Percentiles rank a stretch among this genome's conserved stretches.
Evolutionary conservation across 1,140 invertebrate species (phyloP).

Genomic region (Bilobella aurantiaca): DNA sequence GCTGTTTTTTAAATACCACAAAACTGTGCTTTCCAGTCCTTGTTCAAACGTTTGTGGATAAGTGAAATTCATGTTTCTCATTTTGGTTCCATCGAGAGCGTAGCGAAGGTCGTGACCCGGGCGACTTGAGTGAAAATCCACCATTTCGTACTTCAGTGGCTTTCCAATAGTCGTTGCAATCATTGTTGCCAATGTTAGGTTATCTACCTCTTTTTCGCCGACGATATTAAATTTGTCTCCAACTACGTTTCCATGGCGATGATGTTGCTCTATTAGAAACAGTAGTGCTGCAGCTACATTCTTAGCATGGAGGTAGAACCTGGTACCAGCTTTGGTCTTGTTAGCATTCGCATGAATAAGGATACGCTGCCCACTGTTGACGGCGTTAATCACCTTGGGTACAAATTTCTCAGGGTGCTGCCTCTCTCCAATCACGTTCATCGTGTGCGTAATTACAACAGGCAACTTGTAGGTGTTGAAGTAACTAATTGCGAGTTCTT

Average conservation of each 20-base stretch:
- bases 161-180: slow-evolving; percentile 1
- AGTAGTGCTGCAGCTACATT: slow-evolving; percentile 1
- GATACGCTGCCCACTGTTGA: background rate
- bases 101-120: background rate
- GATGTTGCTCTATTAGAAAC: background rate
- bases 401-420: slow-evolving; percentile 1
- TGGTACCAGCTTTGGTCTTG: background rate
- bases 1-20: background rate
- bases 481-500: background rate
- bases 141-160: background rate
- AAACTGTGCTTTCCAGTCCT: background rate
- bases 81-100: background rate
- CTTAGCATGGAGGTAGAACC: slow-evolving; percentile 3
- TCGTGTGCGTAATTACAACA: background rate
- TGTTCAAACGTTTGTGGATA: background rate
- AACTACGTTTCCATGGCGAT: background rate
- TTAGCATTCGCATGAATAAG: background rate
- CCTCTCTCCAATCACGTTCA: slow-evolving; percentile 7
- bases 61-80: background rate
- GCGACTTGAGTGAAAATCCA: background rate
- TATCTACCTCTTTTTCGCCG: background rate
- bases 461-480: background rate
- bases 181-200: background rate
- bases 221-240: background rate
- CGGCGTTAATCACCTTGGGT: background rate